Base-by-base conservation (phyloP, 1,140 invertebrate genomes). In the Lepidurus couesii region DNA sequence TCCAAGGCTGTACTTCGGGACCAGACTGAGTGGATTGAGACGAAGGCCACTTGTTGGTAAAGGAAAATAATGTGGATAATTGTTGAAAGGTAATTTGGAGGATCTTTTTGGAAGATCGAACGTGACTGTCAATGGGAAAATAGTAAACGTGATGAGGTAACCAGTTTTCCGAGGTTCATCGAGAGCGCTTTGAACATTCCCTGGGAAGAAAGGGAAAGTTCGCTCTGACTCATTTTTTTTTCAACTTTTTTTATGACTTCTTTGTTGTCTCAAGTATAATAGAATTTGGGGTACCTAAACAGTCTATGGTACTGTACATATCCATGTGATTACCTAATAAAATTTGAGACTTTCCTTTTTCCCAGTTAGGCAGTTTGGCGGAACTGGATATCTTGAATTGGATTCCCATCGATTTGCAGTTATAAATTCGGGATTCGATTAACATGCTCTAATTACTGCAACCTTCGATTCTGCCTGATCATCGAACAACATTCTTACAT, bases 121-220 rank as follows among this genome's bases (percentile, higher is more conserved):
- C 53, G 53, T 65, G 53, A 65, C 53, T 65, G 13, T 65, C 53
- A 65, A 65, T 65, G 53, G 53, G 53, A 65, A 65, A 65, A 65
- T 65, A 65, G 1, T 65, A 21, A 65, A n/a, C 53, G 53, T 65
- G 53, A 65, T 10, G 53, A 65, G 10, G 16, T 13, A 65, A 65
- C 53, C 16, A 65, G 21, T 7, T 21, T 65, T 65, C n/a, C 4
- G 7, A 65, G 53, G n/a, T 65, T 65, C 53, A 65, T 65, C 53
- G 53, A 21, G 53, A 65, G 53, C 53, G 21, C 45, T 47, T 10
- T 47, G 21, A n/a, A 65, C 8, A 16, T 65, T 65, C 53, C 53
- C 53, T 65, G 53, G 0, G 53, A 65, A 65, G n/a, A 65, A 65
- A 65, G 53, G 53, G 53, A 65, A 65, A 65, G 53, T 65, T 65